Evolutionary conservation across 1,140 invertebrate species (phyloP).

Genomic region (Neodiprion pinetum): DNA sequence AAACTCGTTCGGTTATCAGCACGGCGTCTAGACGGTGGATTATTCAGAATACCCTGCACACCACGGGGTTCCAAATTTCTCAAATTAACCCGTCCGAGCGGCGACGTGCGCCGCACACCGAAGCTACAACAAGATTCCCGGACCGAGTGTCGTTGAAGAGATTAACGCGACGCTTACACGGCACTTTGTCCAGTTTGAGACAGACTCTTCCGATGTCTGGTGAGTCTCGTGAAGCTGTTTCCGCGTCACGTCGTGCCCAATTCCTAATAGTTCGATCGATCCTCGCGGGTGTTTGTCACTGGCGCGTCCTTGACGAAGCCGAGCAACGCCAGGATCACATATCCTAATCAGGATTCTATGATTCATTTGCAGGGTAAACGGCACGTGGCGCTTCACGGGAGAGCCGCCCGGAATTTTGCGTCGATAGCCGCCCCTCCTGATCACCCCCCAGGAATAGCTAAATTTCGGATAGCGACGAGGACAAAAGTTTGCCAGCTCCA

Average conservation of each 20-base stretch:
- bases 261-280: not conserved
- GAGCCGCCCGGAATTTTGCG: not conserved
- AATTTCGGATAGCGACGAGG: not conserved
- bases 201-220: not conserved
- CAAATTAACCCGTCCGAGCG: not conserved
- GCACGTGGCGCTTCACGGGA: not conserved
- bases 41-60: not conserved
- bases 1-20: not conserved
- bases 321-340: not conserved
- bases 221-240: not conserved
- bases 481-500: not conserved
- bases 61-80: not conserved
- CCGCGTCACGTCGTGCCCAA: no score
- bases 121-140: not conserved
- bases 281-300: not conserved
- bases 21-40: conserved; percentile 4
- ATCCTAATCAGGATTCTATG: not conserved
- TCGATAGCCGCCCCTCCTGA: not conserved
- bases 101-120: not conserved
- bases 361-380: not conserved
- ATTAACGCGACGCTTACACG: not conserved
- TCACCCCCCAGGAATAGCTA: not conserved
- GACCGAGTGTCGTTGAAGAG: not conserved
- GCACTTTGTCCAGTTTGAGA: not conserved
- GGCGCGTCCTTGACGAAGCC: not conserved